These are phyloP conservation scores for Rhinolophus sinicus DNA, from an alignment of 2,113 vertebrate genomes.

Conservation along the genomic window DNA sequence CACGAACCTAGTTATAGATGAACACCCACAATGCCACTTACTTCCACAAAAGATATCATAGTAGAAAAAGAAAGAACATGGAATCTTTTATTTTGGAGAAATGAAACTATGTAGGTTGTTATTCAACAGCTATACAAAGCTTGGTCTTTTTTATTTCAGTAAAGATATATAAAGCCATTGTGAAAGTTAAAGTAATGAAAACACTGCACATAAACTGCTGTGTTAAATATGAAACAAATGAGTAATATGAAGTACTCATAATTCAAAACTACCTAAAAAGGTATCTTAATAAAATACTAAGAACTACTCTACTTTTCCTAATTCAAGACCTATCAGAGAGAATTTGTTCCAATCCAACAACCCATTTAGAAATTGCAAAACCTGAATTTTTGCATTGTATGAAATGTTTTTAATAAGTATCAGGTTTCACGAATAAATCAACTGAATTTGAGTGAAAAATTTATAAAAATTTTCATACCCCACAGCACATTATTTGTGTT, in stretches of 20 bases:
- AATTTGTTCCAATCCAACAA: not conserved
- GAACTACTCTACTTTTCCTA: not conserved
- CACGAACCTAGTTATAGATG: not conserved
- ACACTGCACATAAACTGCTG: not conserved
- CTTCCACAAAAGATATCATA: not conserved
- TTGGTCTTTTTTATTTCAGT: not conserved
- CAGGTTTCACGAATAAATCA: not conserved
- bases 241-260: not conserved
- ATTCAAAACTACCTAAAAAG: not conserved
- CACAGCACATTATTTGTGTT: not conserved
- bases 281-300: not conserved
- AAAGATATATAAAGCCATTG: not conserved
- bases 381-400: not conserved
- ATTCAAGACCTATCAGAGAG: not conserved
- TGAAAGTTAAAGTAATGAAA: not conserved
- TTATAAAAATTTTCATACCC: not conserved
- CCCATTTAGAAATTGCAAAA: not conserved
- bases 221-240: not conserved
- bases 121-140: not conserved
- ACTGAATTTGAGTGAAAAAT: slow-evolving; percentile 33
- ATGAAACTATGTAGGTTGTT: not conserved
- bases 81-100: slow-evolving; percentile 15
- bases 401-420: not conserved
- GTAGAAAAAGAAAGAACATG: not conserved
- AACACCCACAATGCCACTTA: not conserved